Evolutionary conservation across 2,113 vertebrate species (phyloP), one percentile per base, ranked within the genome.

Genomic region (Corydoras sp.): DNA sequence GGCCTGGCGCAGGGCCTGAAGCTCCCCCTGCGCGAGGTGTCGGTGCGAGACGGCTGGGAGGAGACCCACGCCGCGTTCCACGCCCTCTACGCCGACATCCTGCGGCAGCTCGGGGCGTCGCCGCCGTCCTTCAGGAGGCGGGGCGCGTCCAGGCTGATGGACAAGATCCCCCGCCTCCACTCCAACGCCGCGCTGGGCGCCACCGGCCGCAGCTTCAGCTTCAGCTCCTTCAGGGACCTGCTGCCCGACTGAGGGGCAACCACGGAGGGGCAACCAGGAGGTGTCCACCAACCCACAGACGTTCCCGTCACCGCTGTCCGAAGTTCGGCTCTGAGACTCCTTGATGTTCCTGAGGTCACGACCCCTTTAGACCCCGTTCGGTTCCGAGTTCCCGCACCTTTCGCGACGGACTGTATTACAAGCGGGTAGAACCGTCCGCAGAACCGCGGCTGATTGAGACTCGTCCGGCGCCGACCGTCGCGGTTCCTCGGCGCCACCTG

Each of bases 131-230:
- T 88, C 79, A 85, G 89, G 76, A 83, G 87, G 59, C 85, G 87
- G 62, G 83, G 84, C 0, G 84, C 84, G 54, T 92, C 90, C 2
- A 90, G 89, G 73, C 81, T 89, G 67, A 89, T 92, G 88, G 90
- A 92, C 69, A 91, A 90, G 77, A 90, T 92, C 31, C 90, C 89
- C 2, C 88, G 80, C 69, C 88, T 92, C 75, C 87, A 88, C 5
- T 89, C 83, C 66, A 89, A 85, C 48, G 60, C 65, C 1, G 54
- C 75, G 7, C 58, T 76, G 65, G 70, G 69, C 5, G 62, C 75
- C 31, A 63, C 75, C 0, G 75, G 75, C 12, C 75, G 75, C 30
- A 76, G 75, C 60, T 76, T 76, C 54, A 76, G 75, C 70, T 76
- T 76, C 49, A 68, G 75, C 13, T 76, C 75, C 10, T 76, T 76